Percentiles rank a stretch among this genome's conserved stretches.
phyloP scores from a whole-genome alignment of 2,113 vertebrate genomes.

The Choloepus hoffmanni region DNA sequence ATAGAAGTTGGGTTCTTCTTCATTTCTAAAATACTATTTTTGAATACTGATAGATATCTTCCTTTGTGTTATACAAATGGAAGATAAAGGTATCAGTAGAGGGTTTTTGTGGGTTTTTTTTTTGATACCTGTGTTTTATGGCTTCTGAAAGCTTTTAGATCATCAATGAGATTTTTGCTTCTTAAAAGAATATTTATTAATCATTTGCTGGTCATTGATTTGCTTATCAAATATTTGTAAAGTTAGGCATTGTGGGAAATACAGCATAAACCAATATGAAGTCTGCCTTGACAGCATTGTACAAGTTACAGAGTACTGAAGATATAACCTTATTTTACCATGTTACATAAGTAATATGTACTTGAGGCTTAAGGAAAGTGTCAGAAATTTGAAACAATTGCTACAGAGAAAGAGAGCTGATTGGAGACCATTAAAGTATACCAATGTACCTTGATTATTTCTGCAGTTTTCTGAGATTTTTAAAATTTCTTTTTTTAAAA shows the following conservation, averaged over 20 bases:
- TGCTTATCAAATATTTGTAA: slow-evolving; percentile 41
- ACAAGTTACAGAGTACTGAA: background rate
- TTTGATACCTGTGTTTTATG: slow-evolving; percentile 44
- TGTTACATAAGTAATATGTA: background rate
- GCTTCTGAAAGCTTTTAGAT: slow-evolving; percentile 53
- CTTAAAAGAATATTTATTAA: background rate
- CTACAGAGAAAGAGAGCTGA: slow-evolving; percentile 36
- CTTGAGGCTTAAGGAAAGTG: slow-evolving; percentile 9
- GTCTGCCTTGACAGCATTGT: slow-evolving; percentile 30
- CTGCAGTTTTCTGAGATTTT: slow-evolving; percentile 46
- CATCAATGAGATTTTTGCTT: slow-evolving; percentile 38
- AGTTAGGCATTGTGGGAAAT: background rate
- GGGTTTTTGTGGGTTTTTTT: background rate
- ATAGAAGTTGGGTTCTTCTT: slow-evolving; percentile 23
- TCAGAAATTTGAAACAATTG: slow-evolving; percentile 46
- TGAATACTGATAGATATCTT: background rate
- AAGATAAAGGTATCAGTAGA: slow-evolving; percentile 45
- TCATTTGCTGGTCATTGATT: slow-evolving; percentile 20
- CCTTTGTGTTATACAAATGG: slow-evolving; percentile 50
- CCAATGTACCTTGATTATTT: background rate
- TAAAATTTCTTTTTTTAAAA: background rate
- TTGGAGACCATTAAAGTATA: background rate
- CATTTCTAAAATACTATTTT: slow-evolving; percentile 39
- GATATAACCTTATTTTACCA: background rate
- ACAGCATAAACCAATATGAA: background rate